Conservation (phyloP, 1,140 invertebrate genomes). For the Neodiprion lecontei region DNA sequence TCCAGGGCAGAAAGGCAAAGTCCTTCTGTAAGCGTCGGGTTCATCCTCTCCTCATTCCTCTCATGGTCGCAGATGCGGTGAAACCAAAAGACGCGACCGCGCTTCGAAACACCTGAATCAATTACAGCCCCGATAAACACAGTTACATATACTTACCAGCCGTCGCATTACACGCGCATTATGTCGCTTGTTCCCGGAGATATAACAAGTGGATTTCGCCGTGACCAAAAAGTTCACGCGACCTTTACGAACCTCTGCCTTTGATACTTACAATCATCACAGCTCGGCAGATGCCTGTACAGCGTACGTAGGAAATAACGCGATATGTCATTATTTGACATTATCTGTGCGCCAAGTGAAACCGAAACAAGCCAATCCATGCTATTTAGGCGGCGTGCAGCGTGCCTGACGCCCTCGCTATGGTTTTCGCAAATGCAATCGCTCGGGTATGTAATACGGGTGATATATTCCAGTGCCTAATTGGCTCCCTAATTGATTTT, state of each 20-base stretch:
- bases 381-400: not conserved
- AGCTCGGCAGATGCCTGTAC: too few species aligned
- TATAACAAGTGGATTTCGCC: not conserved
- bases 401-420: not conserved
- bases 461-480: not conserved
- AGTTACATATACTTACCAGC: not conserved
- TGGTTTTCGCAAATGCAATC: not conserved
- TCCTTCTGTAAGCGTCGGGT: not conserved
- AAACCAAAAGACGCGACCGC: not conserved
- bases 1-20: slow-evolving; percentile 4
- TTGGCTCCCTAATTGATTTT: not conserved
- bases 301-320: not conserved
- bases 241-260: not conserved
- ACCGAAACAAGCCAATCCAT: not conserved
- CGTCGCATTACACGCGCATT: not conserved
- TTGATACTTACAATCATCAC: not conserved
- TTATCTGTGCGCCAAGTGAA: not conserved
- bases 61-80: not conserved
- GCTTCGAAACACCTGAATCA: not conserved
- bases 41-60: not conserved
- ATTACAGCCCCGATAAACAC: not conserved
- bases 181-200: not conserved
- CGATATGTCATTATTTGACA: not conserved
- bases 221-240: not conserved
- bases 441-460: too few species aligned